Conservation (phyloP, 1,140 invertebrate species). For the Idris sp. region DNA sequence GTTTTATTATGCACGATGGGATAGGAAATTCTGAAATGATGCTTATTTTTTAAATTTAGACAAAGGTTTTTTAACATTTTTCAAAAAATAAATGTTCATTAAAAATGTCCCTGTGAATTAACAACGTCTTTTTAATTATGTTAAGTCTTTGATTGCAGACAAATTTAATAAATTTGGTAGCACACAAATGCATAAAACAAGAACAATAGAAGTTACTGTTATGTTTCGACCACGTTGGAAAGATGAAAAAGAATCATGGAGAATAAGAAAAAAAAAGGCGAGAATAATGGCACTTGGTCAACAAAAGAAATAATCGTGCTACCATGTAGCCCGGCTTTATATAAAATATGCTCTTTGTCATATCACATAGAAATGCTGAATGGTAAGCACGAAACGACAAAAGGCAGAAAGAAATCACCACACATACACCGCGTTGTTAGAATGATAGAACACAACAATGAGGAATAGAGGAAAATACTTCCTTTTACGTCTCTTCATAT, state of each 20-base stretch:
- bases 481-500: conserved; percentile 54
- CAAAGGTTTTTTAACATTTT: too few relatives aligned
- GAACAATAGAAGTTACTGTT: conserved; percentile 15
- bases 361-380: conserved; percentile 49
- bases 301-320: conserved; percentile 60
- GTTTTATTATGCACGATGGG: too few relatives aligned
- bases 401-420: conserved; percentile 57
- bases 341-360: conserved; percentile 62
- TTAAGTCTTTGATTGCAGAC: conserved; percentile 14
- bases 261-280: conserved; percentile 45
- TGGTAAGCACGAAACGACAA: conserved; percentile 55
- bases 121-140: conserved; percentile 6
- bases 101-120: too few relatives aligned
- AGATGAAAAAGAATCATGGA: neutral
- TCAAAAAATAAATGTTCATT: too few relatives aligned
- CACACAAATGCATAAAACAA: neutral
- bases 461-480: conserved; percentile 52
- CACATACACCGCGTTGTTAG: conserved; percentile 43
- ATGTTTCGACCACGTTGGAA: neutral
- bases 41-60: too few relatives aligned
- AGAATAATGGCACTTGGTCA: conserved; percentile 60
- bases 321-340: conserved; percentile 30
- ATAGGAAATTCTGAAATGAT: too few relatives aligned
- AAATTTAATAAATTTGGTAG: conserved; percentile 25
- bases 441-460: conserved; percentile 59